A percentile compares a stretch with the other conserved stretches of the same genome.
Conservation (phyloP, 2,797 vertebrate species). For the Tympanoctomys barrerae region DNA sequence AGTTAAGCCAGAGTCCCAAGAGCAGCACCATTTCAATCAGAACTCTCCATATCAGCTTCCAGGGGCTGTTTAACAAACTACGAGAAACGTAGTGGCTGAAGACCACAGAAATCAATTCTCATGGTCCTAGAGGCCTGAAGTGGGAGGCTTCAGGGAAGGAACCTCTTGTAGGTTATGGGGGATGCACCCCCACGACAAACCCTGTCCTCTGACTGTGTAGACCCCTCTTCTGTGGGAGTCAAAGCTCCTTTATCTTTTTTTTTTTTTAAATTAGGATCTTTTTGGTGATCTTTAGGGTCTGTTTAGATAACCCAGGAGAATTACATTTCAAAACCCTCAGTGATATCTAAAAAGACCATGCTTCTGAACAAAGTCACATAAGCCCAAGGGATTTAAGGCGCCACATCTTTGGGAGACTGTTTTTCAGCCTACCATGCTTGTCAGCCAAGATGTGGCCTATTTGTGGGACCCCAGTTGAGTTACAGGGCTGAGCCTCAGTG, state of each 20-base stretch:
- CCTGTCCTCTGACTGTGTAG: accelerated
- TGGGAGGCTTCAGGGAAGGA: neutral
- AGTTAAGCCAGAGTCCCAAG: neutral
- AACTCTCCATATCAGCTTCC: neutral
- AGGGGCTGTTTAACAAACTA: neutral
- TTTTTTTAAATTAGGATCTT: neutral
- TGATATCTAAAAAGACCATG: neutral
- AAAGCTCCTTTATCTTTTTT: neutral
- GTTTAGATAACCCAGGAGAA: neutral
- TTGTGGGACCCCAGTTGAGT: neutral
- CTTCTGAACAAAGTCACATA: neutral
- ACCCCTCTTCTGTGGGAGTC: neutral
- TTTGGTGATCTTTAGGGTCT: neutral
- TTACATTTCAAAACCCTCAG: neutral
- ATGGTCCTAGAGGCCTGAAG: neutral
- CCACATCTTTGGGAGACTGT: neutral
- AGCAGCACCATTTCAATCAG: neutral
- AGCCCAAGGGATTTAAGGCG: neutral
- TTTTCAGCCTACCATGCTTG: neutral
- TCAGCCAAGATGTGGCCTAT: neutral
- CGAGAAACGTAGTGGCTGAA: neutral
- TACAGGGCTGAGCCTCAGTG: neutral
- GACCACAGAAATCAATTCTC: neutral
- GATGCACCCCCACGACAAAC: accelerated
- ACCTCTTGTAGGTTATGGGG: neutral